Conservation (phyloP, 2,113 vertebrate genomes). For the Hippocampus comes region DNA sequence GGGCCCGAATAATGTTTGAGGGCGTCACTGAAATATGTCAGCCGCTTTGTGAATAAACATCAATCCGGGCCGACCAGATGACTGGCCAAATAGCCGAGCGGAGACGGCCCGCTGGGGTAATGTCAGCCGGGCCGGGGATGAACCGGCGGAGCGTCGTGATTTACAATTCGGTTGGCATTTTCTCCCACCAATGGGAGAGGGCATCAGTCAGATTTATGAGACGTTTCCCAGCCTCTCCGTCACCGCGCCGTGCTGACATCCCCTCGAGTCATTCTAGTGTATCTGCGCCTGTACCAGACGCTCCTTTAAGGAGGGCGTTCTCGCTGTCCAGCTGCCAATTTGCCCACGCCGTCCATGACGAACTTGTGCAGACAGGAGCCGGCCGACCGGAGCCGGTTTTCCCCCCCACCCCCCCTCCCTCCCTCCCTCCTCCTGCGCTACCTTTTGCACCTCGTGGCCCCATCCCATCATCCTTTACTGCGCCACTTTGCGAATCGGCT, state of each 20-base stretch:
- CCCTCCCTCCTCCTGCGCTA: slow-evolving; percentile 6
- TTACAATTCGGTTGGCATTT: slow-evolving; percentile 76
- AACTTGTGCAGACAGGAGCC: slow-evolving; percentile 16
- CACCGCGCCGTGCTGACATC: slow-evolving; percentile 66
- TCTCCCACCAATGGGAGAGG: slow-evolving; percentile 58
- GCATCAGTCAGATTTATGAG: slow-evolving; percentile 79
- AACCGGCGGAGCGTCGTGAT: slow-evolving; percentile 68
- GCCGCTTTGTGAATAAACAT: slow-evolving; percentile 74
- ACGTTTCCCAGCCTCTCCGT: slow-evolving; percentile 59
- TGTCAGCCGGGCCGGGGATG: slow-evolving; percentile 63
- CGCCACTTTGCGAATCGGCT: slow-evolving; percentile 72
- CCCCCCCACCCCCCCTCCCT: not conserved
- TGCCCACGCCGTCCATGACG: slow-evolving; percentile 44
- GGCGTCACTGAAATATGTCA: slow-evolving; percentile 74
- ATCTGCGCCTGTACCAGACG: slow-evolving; percentile 67
- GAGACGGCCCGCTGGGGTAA: slow-evolving; percentile 62
- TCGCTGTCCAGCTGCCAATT: slow-evolving; percentile 60
- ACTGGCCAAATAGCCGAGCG: slow-evolving; percentile 68
- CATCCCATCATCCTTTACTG: slow-evolving; percentile 47
- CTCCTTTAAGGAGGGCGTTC: slow-evolving; percentile 55
- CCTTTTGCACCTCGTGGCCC: slow-evolving; percentile 26
- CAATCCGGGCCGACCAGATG: slow-evolving; percentile 66
- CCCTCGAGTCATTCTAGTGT: slow-evolving; percentile 73
- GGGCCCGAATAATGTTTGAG: slow-evolving; percentile 62
- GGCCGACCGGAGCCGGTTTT: slow-evolving; percentile 18